These are phyloP conservation scores for Rhamphomyia laevipes DNA, from an alignment of 2,888 invertebrate species.

Conservation along the genomic window DNA sequence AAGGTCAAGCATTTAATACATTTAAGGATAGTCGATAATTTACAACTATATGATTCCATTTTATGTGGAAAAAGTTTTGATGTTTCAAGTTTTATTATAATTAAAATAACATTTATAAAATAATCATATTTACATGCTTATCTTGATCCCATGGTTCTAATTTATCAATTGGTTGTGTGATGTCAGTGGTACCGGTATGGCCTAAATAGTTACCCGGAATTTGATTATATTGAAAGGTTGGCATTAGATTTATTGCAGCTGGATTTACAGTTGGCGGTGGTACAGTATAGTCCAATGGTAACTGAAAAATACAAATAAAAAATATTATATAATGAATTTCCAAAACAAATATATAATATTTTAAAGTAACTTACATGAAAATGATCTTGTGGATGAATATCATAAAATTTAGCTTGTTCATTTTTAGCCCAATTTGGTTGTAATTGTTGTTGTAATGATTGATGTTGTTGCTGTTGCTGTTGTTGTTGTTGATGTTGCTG, in stretches of 20 bases:
- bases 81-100: too few species aligned
- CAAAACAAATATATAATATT: not conserved
- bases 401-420: constrained; percentile 12
- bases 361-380: constrained; percentile 24
- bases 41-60: too few species aligned
- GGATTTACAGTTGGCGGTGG: constrained; percentile 27
- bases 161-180: constrained; percentile 31
- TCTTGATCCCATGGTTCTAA: constrained; percentile 22
- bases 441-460: constrained; percentile 12
- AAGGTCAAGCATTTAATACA: too few species aligned
- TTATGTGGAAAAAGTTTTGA: too few species aligned
- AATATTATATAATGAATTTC: not conserved
- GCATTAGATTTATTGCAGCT: constrained; percentile 33
- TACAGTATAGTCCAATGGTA: constrained; percentile 34
- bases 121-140: too few species aligned
- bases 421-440: constrained; percentile 19
- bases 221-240: constrained; percentile 31
- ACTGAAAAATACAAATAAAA: not conserved
- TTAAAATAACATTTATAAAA: too few species aligned
- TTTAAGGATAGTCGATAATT: too few species aligned
- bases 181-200: constrained; percentile 20
- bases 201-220: constrained; percentile 23
- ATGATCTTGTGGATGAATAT: constrained; percentile 32
- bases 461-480: constrained; percentile 20
- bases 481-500: constrained; percentile 19